Evolutionary conservation across 2,888 invertebrate species (phyloP).

Genomic region (Drosophila siamana): DNA sequence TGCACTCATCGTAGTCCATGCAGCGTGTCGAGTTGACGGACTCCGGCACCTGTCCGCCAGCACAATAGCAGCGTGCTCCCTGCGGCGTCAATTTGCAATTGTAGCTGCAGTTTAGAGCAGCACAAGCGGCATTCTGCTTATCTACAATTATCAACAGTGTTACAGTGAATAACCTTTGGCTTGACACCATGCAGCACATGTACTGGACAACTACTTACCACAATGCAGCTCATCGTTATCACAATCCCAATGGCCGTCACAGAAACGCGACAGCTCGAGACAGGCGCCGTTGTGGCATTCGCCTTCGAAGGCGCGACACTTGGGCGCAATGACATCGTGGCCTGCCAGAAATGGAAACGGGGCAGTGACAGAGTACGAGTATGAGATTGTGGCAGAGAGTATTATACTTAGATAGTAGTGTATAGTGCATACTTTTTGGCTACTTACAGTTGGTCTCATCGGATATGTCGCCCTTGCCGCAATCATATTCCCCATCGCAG

Average conservation of each 20-base stretch:
- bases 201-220: too few species aligned
- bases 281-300: conserved; percentile 87
- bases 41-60: conserved; percentile 87
- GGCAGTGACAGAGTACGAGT: too few species aligned
- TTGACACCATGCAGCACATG: not conserved
- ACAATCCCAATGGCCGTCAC: conserved; percentile 85
- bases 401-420: not conserved
- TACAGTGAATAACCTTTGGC: conserved; percentile 11
- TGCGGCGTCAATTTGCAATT: conserved; percentile 90
- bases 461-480: conserved; percentile 91
- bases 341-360: too few species aligned
- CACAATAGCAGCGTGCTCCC: conserved; percentile 92
- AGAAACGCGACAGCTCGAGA: conserved; percentile 84
- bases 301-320: conserved; percentile 89
- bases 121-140: conserved; percentile 86
- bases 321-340: conserved; percentile 86
- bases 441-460: conserved; percentile 91
- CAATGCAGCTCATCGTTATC: conserved; percentile 84
- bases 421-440: conserved; percentile 20
- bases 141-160: conserved; percentile 62
- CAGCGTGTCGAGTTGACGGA: conserved; percentile 86
- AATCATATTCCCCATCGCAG: conserved; percentile 92
- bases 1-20: conserved; percentile 92
- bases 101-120: conserved; percentile 87
- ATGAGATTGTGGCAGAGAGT: too few species aligned